Percentiles rank a stretch among this genome's conserved stretches.
Evolutionary conservation across 2,113 vertebrate species (phyloP).

Genomic region (Gallinago paraguaiae): DNA sequence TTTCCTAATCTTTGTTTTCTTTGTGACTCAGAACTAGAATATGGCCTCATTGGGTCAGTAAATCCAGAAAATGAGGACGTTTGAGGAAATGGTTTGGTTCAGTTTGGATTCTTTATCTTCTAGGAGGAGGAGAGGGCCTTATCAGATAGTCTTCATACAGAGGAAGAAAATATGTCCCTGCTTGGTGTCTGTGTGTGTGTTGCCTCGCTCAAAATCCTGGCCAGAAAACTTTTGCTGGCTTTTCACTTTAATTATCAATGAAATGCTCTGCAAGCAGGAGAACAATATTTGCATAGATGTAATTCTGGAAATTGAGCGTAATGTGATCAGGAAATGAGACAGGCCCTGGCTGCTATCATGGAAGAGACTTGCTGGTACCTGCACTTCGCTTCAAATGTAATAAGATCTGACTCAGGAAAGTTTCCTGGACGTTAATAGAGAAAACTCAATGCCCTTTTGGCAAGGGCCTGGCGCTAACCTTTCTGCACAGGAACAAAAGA

Average conservation of each 20-base stretch:
- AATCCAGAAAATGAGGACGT: neutral
- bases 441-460: constrained; percentile 35
- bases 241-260: constrained; percentile 43
- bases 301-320: constrained; percentile 38
- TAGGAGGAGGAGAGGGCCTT: neutral
- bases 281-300: constrained; percentile 57
- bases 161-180: neutral
- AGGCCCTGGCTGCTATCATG: constrained; percentile 39
- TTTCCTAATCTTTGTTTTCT: neutral
- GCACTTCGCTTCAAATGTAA: constrained; percentile 44
- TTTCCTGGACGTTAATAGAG: constrained; percentile 39
- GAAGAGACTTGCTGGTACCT: constrained; percentile 58
- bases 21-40: neutral
- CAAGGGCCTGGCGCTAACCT: neutral
- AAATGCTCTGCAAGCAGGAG: constrained; percentile 33
- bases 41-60: rapidly evolving
- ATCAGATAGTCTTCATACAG: neutral
- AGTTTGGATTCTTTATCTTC: neutral
- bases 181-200: neutral
- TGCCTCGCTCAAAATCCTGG: neutral
- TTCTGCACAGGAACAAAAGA: constrained; percentile 20
- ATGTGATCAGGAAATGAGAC: constrained; percentile 59
- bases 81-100: neutral
- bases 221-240: constrained; percentile 9
- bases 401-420: constrained; percentile 54